Evolutionary conservation across 2,113 vertebrate species (phyloP), one percentile per base, ranked within the genome.

Genomic region (Calypte anna): DNA sequence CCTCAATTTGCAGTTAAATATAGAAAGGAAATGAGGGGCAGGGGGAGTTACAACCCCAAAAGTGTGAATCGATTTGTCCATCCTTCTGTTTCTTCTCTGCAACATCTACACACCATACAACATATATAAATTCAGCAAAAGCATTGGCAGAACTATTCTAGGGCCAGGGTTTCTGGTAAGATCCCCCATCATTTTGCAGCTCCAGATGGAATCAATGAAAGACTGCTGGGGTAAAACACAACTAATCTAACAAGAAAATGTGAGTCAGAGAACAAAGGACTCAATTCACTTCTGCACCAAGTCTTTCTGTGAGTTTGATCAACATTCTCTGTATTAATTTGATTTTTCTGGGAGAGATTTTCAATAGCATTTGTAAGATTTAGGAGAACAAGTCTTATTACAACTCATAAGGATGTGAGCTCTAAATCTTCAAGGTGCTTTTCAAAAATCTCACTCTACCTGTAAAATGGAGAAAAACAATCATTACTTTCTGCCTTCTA

Each of bases 401-500:
- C n/a, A 86, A 4, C 38, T 74, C 30, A 14, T 0, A 5, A 78
- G 44, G 43, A 88, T 68, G 81, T 25, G n/a, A 93, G 62, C 38
- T 91, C 57, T 63, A 63, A 79, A 54, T 77, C 50, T 86, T 68
- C 57, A 78, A 36, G 55, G 57, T 1, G 0, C 63, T 84, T 81
- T 72, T 2, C n/a, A 72, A 70, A 85, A 74, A 53, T 21, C 33
- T 69, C 55, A 51, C 57, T 86, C 75, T 76, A 93, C 82, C 89
- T 86, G 48, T 70, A 91, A 74, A 94, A 96, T 46, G 55, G 85
- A 88, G 94, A 95, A 77, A 40, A 40, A 9, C 57, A 90, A 81
- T 89, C 38, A 83, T 44, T 82, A 19, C n/a, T 86, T 94, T 90
- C 59, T 90, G 68, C 44, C 72, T 81, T 83, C 51, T 81, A 81